These are phyloP conservation scores for Ascaphus truei DNA, from an alignment of 2,113 vertebrate species.

Conservation along the genomic window DNA sequence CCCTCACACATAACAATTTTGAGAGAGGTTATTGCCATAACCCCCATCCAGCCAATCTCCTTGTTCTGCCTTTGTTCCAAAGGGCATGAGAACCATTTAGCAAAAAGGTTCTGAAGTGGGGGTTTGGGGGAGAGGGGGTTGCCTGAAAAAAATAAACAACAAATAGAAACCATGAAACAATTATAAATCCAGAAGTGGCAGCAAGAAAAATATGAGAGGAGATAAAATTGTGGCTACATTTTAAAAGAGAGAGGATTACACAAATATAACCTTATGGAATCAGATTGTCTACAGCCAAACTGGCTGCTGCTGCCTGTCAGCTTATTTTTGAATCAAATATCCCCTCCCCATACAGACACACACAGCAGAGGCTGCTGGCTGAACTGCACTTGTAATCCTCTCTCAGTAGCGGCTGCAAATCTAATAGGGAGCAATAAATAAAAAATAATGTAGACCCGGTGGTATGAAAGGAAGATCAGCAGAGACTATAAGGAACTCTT, in stretches of 20 bases:
- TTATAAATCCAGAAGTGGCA: too few relatives aligned
- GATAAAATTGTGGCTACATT: background rate
- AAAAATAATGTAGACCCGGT: background rate
- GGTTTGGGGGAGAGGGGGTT: too few relatives aligned
- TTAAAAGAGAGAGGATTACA: background rate
- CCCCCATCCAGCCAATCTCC: background rate
- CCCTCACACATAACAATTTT: background rate
- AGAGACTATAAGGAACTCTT: background rate
- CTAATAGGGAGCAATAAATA: constrained; percentile 16
- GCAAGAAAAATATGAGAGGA: background rate
- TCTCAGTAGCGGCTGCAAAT: constrained; percentile 17
- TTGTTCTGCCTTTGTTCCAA: too few relatives aligned
- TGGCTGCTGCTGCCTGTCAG: constrained; percentile 20
- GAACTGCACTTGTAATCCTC: constrained; percentile 25
- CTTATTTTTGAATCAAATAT: constrained; percentile 26
- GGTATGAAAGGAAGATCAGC: background rate
- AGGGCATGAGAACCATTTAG: too few relatives aligned
- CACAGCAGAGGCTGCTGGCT: constrained; percentile 23
- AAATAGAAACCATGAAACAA: too few relatives aligned
- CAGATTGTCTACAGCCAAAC: constrained; percentile 7
- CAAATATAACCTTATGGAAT: constrained; percentile 20
- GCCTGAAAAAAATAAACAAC: too few relatives aligned
- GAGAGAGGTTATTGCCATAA: background rate
- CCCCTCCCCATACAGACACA: constrained; percentile 13
- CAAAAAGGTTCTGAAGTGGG: too few relatives aligned